Conservation (phyloP, 2,888 invertebrate species). For the Campoplex capitator region DNA sequence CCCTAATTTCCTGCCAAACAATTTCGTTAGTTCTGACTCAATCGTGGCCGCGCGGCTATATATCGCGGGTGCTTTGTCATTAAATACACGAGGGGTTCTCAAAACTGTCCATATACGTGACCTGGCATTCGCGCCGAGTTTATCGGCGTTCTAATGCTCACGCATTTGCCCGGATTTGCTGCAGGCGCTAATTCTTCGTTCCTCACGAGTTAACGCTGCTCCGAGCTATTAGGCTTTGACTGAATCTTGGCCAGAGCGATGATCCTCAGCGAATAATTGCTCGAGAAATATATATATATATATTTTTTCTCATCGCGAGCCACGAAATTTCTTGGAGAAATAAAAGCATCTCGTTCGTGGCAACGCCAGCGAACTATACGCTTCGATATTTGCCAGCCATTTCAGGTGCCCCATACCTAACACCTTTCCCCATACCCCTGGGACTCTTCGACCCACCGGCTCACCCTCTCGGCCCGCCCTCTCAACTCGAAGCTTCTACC, state of each 20-base stretch:
- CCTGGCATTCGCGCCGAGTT: neutral
- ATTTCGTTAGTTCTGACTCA: slow-evolving; percentile 20
- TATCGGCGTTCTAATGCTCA: slow-evolving; percentile 4
- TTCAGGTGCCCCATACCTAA: slow-evolving; percentile 13
- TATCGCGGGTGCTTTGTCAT: slow-evolving; percentile 59
- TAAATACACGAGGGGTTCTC: slow-evolving; percentile 65
- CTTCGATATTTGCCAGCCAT: slow-evolving; percentile 8
- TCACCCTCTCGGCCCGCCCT: neutral
- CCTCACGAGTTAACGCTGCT: neutral
- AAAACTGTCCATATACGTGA: slow-evolving; percentile 41
- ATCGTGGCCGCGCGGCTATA: slow-evolving; percentile 42
- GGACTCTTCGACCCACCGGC: neutral
- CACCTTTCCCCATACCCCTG: neutral
- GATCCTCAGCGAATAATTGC: neutral
- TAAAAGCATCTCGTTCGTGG: neutral
- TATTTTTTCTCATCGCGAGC: neutral
- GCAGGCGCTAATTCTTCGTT: neutral
- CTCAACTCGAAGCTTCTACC: slow-evolving; percentile 27
- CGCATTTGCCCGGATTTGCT: neutral
- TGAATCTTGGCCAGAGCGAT: neutral
- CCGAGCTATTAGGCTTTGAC: neutral
- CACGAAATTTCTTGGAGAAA: neutral
- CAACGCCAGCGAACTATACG: slow-evolving; percentile 15
- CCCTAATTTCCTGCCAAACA: slow-evolving; percentile 5
- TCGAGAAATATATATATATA: neutral